These are phyloP conservation scores for Spea multiplicata DNA, from an alignment of 2,113 vertebrate genomes.

Conservation along the genomic window DNA sequence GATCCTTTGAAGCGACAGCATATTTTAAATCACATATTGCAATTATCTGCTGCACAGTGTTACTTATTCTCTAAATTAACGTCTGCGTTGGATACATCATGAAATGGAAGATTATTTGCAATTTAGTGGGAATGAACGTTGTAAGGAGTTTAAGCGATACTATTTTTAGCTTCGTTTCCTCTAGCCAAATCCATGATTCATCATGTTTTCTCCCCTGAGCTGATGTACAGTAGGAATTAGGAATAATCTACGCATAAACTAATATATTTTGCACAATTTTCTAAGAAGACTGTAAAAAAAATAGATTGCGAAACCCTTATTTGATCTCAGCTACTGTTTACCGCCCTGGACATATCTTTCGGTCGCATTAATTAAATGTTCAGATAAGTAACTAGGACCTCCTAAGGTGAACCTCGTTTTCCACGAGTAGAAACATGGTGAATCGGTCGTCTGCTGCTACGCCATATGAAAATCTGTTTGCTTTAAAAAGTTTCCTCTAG, in stretches of 20 bases:
- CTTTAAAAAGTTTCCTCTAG: too few relatives aligned
- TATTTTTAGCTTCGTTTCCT: constrained; percentile 25
- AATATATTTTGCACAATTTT: neutral
- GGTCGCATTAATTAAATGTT: too few relatives aligned
- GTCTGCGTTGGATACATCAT: constrained; percentile 22
- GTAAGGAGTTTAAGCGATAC: constrained; percentile 1
- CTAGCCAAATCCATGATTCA: constrained; percentile 33
- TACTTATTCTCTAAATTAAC: constrained; percentile 12
- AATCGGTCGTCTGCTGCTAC: too few relatives aligned
- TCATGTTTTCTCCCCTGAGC: constrained; percentile 1
- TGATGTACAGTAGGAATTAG: constrained; percentile 22
- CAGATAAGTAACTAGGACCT: too few relatives aligned
- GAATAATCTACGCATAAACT: constrained; percentile 11
- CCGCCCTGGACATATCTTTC: too few relatives aligned
- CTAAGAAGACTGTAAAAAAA: neutral
- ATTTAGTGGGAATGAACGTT: neutral
- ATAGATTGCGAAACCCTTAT: too few relatives aligned
- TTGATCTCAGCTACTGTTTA: too few relatives aligned
- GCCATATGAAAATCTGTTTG: too few relatives aligned
- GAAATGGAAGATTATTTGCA: constrained; percentile 18
- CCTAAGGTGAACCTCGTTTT: too few relatives aligned
- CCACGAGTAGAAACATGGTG: too few relatives aligned
- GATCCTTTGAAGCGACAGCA: too few relatives aligned
- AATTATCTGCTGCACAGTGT: constrained; percentile 1
- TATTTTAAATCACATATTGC: too few relatives aligned